Evolutionary conservation across 2,113 vertebrate genomes (phyloP), one percentile per base, ranked within the genome.

Genomic region (Aleadryas rufinucha): DNA sequence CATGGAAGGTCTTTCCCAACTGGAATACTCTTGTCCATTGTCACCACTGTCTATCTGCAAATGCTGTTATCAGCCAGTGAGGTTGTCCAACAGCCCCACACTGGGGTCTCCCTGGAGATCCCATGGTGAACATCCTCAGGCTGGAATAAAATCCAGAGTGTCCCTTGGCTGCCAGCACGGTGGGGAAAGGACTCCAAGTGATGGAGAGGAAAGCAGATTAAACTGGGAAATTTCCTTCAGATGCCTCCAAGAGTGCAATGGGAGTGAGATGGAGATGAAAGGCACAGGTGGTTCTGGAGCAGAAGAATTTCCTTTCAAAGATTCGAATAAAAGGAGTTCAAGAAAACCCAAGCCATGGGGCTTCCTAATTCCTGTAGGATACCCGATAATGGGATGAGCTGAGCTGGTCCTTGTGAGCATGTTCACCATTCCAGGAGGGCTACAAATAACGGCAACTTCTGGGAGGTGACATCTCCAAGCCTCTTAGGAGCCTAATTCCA

Each of bases 401-500:
- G 70, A 66, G 52, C 83, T 74, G 44, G 28, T 15, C 30, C 56
- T 37, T 28, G 8, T 17, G 79, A 76, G 31, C 6, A 1, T 6
- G 3, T 65, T 80, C 56, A 17, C 59, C 27, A 5, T 18, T 68
- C 56, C 70, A 75, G 72, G 18, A 86, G 44, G 68, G 57, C 13
- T 53, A 31, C 76, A 96, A 90, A 95, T 70, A 84, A 92, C 19
- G 84, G 83, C 80, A 96, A 16, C 66, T 87, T 91, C 57, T 2
- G 8, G 66, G 83, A 95, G 76, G 89, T 90, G 94, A 93, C 95
- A 85, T 90, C 89, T 45, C 56, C 95, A 97, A 96, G 95, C 94
- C 82, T 97, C 96, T 96, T 97, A 97, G 65, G 77, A 95, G 87
- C 66, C 89, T 96, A 93, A 95, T 96, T 95, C 95, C 33, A 5